Percentiles rank a stretch among this genome's conserved stretches.
Evolutionary conservation across 1,140 invertebrate genomes (phyloP).

Genomic region (Drosophila pseudoobscura): DNA sequence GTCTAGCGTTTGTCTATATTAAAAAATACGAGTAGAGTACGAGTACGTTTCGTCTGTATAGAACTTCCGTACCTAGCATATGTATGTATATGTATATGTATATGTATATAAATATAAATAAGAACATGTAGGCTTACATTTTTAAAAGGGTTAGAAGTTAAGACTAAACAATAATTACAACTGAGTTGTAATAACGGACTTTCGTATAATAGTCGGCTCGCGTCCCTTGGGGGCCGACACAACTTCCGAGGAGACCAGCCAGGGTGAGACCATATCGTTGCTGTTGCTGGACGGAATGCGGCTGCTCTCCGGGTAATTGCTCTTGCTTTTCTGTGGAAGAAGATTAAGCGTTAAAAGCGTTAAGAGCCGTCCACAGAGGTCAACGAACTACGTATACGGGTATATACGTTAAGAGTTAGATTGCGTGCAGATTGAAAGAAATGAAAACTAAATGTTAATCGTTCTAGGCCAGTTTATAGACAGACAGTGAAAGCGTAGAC

Average conservation of each 20-base stretch:
- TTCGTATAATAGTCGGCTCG: conserved; percentile 89
- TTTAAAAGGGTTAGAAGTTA: conserved; percentile 45
- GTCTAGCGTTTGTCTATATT: conserved; percentile 63
- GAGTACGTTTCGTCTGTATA: conserved; percentile 42
- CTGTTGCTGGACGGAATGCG: conserved; percentile 74
- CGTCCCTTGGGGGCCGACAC: conserved; percentile 87
- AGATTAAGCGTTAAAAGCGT: conserved; percentile 29
- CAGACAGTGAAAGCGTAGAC: conserved; percentile 55
- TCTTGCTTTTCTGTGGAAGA: conserved; percentile 83
- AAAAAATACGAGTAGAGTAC: conserved; percentile 31
- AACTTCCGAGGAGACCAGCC: conserved; percentile 90
- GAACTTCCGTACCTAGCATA: conserved; percentile 51
- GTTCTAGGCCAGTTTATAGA: conserved; percentile 46
- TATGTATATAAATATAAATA: conserved; percentile 61
- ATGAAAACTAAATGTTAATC: conserved; percentile 62
- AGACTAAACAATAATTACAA: conserved; percentile 85
- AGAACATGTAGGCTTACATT: conserved; percentile 69
- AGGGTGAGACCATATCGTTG: conserved; percentile 87
- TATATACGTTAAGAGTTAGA: conserved; percentile 24
- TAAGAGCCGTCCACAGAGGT: conserved; percentile 6
- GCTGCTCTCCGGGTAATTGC: conserved; percentile 82
- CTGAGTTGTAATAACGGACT: conserved; percentile 93
- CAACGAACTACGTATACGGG: conserved; percentile 4
- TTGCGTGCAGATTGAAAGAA: conserved; percentile 38
- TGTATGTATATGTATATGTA: too few relatives aligned